Percentiles rank a stretch among this genome's conserved stretches.
Evolutionary conservation across 2,113 vertebrate species (phyloP).

Genomic region (Lophotis ruficrista): DNA sequence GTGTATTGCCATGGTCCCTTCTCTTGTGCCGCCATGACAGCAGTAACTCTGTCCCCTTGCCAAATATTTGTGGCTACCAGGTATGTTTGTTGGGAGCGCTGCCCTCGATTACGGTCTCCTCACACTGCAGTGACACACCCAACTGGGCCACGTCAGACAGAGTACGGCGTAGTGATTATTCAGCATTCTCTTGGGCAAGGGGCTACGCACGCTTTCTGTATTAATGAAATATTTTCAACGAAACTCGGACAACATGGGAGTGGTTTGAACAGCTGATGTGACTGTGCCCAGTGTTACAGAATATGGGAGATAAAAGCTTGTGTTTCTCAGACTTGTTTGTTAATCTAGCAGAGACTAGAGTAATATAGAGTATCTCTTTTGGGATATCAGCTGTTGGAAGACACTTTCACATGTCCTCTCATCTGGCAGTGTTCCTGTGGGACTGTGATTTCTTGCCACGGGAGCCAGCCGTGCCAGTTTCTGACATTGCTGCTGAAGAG

Average conservation of each 20-base stretch:
- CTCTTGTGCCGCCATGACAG: background rate
- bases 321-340: background rate
- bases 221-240: background rate
- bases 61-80: background rate
- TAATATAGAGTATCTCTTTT: background rate
- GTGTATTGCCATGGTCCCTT: background rate
- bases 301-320: background rate
- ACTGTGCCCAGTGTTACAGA: background rate
- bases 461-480: background rate
- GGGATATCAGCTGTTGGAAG: background rate
- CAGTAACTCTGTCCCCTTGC: background rate
- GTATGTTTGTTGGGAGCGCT: background rate
- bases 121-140: background rate
- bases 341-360: background rate
- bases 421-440: background rate
- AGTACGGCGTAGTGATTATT: background rate
- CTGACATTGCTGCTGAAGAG: background rate
- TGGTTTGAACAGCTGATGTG: background rate
- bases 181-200: background rate
- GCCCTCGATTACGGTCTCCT: background rate
- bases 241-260: background rate
- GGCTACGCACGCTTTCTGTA: background rate
- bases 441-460: background rate
- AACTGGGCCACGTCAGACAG: accelerated
- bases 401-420: background rate